Percentiles rank a stretch among this genome's conserved stretches.
Conservation (phyloP, 2,888 invertebrate genomes). For the Corythucha ciliata region DNA sequence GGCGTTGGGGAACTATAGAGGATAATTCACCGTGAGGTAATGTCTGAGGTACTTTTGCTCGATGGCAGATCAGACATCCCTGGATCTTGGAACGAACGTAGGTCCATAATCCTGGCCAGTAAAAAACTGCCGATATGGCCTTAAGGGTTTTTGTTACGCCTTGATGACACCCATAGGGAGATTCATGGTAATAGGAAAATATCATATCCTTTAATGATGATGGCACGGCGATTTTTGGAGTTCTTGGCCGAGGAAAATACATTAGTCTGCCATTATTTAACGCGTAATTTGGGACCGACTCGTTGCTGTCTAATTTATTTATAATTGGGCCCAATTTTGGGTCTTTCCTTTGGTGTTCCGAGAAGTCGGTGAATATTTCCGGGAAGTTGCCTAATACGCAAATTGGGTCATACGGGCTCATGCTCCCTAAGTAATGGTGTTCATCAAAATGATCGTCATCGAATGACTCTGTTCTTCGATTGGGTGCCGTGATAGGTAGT, state of each 20-base stretch:
- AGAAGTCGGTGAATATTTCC: slow-evolving; percentile 12
- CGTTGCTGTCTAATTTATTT: neutral
- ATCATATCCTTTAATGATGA: slow-evolving; percentile 1
- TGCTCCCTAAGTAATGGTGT: too few species aligned
- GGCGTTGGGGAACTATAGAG: neutral
- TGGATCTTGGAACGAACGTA: neutral
- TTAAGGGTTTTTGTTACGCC: slow-evolving; percentile 11
- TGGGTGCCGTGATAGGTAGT: too few species aligned
- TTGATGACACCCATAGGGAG: too few species aligned
- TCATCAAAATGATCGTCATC: too few species aligned
- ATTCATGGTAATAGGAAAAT: slow-evolving; percentile 2
- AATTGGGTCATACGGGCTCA: too few species aligned
- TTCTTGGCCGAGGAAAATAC: neutral
- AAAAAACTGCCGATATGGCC: neutral
- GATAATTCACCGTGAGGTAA: slow-evolving; percentile 14
- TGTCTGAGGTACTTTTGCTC: neutral
- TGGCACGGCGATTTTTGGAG: neutral
- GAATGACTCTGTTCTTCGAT: too few species aligned
- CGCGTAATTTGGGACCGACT: too few species aligned
- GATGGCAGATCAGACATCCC: slow-evolving; percentile 3
- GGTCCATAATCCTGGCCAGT: neutral
- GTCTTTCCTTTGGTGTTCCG: neutral
- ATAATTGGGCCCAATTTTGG: slow-evolving; percentile 4
- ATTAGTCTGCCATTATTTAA: too few species aligned
- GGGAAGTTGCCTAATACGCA: slow-evolving; percentile 7